Evolutionary conservation across 2,888 invertebrate genomes (phyloP).

Genomic region (Apotomis turbidana): DNA sequence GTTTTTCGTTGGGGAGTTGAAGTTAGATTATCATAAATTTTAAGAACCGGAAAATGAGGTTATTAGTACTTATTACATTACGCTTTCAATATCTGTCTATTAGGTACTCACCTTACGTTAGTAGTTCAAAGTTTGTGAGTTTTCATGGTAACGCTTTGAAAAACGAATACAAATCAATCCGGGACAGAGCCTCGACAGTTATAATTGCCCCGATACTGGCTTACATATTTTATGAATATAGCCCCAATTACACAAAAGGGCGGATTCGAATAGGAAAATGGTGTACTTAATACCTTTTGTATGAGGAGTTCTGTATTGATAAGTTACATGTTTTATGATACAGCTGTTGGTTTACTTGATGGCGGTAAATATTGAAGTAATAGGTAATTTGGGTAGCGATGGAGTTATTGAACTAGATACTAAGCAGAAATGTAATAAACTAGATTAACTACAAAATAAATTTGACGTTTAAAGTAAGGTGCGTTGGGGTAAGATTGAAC

Average conservation of each 20-base stretch:
- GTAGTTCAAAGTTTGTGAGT: neutral
- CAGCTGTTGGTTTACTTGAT: constrained; percentile 2
- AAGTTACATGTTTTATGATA: constrained; percentile 23
- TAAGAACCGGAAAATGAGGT: no score
- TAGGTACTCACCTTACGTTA: neutral
- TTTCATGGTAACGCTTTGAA: constrained; percentile 1
- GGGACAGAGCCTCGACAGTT: constrained; percentile 7
- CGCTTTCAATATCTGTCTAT: no score
- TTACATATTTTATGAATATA: constrained; percentile 28
- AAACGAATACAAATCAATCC: constrained; percentile 27
- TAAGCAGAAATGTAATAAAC: neutral
- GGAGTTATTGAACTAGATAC: neutral
- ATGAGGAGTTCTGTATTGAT: neutral
- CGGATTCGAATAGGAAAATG: neutral
- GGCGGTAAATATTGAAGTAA: neutral
- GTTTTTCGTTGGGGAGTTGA: no score
- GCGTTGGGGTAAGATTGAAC: no score
- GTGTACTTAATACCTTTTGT: neutral
- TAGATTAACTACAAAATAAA: no score
- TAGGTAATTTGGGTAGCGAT: neutral
- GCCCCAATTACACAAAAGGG: neutral
- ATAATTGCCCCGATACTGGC: constrained; percentile 17
- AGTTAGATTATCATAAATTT: no score
- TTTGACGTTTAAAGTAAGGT: no score
- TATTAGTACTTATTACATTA: no score